Evolutionary conservation across 1,140 invertebrate species (phyloP), one percentile per base, ranked within the genome.

Genomic region (Zaprionus taronus): DNA sequence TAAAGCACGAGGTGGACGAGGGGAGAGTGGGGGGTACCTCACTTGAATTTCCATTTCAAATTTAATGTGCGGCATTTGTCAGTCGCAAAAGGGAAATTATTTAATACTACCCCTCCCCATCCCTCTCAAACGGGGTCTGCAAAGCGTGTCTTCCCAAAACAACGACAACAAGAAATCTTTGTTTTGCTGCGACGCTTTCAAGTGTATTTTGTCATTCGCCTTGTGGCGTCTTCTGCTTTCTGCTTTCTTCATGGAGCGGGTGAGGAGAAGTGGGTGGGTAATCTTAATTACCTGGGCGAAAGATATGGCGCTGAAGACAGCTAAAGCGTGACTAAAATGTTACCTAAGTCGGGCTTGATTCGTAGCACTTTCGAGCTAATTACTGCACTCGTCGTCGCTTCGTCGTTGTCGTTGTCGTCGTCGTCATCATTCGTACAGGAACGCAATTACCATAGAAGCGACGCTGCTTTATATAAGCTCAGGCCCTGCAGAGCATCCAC

Each of bases 321-420:
- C 60, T 67, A 90, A 90, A 89, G 79, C 85, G 81, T 89, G 85
- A 89, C 85, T 90, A 75, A 85, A 77, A 90, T 66, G 76, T 89
- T 89, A 89, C 85, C 85, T 89, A 89, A 89, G 85, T 78, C 77
- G 38, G 57, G 28, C 67, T 58, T 44, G 70, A 56, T 79, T 51
- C 64, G 61, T 70, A 55, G 38, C 68, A 66, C 69, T 83, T 72
- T 36, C 73, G 58, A 84, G 84, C 75, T 90, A 90, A 89, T 89
- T 90, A 77, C 71, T 62, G 49, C 68, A 58, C 14, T 56, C 62
- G 49, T 60, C 20, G 20, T 20, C 20, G 20, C 20, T 1, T 20
- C 20, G 20, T 20, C 6, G 15, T 67, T 12, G 12, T 24, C 26
- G n/a, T 31, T 2, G 28, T 9, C 20, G 24, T 12, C n/a, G 49